Conservation (phyloP, 2,888 invertebrate genomes). For the Epinotia ramella region DNA sequence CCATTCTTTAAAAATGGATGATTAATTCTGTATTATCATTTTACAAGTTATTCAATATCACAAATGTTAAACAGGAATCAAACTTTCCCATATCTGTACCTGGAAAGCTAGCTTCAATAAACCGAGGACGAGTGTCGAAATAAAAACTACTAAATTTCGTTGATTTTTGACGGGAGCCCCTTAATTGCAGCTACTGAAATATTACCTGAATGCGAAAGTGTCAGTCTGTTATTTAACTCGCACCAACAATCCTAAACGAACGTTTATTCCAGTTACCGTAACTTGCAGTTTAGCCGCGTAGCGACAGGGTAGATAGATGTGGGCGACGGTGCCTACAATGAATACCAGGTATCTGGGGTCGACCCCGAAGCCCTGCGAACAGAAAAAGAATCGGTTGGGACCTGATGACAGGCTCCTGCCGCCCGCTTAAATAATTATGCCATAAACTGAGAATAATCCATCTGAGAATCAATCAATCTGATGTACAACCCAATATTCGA, state of each 20-base stretch:
- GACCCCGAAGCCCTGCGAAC: conserved; percentile 57
- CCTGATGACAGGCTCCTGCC: neutral
- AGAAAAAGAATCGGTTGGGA: conserved; percentile 19
- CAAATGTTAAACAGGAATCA: too few relatives aligned
- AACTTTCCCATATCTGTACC: too few relatives aligned
- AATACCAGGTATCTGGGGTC: conserved; percentile 66
- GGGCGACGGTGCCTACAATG: conserved; percentile 57
- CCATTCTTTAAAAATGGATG: too few relatives aligned
- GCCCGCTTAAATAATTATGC: neutral
- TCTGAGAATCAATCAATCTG: too few relatives aligned
- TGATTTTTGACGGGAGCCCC: too few relatives aligned
- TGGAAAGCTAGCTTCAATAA: too few relatives aligned
- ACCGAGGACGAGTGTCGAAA: too few relatives aligned
- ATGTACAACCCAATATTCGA: too few relatives aligned
- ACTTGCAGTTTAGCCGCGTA: conserved; percentile 65
- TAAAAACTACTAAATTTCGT: too few relatives aligned
- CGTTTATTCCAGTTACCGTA: neutral
- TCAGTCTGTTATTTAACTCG: neutral
- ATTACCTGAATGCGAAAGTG: neutral
- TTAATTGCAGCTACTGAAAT: too few relatives aligned
- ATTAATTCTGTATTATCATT: too few relatives aligned
- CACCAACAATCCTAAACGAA: neutral
- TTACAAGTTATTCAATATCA: too few relatives aligned
- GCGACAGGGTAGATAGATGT: conserved; percentile 68
- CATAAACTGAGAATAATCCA: neutral